Evolutionary conservation across 2,113 vertebrate genomes (phyloP), one percentile per base, ranked within the genome.

Genomic region (Lampris megalopsis): DNA sequence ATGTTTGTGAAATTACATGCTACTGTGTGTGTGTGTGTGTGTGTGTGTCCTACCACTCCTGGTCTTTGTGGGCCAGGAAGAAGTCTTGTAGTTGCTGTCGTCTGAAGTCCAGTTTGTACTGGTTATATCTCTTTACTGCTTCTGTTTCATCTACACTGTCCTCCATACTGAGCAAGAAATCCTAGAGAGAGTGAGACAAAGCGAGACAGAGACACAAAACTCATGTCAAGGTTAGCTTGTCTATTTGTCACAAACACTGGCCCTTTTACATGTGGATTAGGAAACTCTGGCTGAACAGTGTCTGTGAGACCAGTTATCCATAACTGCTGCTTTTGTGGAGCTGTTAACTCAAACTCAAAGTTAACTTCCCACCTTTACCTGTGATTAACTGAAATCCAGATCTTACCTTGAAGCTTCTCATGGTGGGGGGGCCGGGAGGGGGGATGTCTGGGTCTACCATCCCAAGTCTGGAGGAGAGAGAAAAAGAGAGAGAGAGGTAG

Each of bases 11-110:
- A 24, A 24, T 24, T 24, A 24, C 24, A 24, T 24, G 24, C 24
- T 24, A 24, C 24, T 35, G 61, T 63, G 61, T 50, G 63, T 38
- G 35, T 64, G 43, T 35, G n/a, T 24, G 52, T 68, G 52, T 56
- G 40, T 35, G 50, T 13, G 42, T 38, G 42, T 43, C 59, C 63
- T 57, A 96, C 95, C 97, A 98, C 92, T 98, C 96, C 86, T 98
- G 95, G 0, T 96, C 95, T 79, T 98, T 98, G 87, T 98, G 97
- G 1, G 95, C 93, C 43, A 98, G 84, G 90, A 98, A 98, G 90
- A 98, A 97, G 64, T 98, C 96, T 87, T 98, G 96, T 92, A 98
- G 96, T 92, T 97, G 96, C 91, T 98, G 97, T 1, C 96, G 93
- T 1, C 96, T 86, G 86, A 97, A 98, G 75, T 98, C 97, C 67